Percentiles rank a stretch among this genome's conserved stretches.
These are phyloP conservation scores for Sclerodermus sp. DNA, from an alignment of 2,888 invertebrate genomes.

Conservation along the genomic window DNA sequence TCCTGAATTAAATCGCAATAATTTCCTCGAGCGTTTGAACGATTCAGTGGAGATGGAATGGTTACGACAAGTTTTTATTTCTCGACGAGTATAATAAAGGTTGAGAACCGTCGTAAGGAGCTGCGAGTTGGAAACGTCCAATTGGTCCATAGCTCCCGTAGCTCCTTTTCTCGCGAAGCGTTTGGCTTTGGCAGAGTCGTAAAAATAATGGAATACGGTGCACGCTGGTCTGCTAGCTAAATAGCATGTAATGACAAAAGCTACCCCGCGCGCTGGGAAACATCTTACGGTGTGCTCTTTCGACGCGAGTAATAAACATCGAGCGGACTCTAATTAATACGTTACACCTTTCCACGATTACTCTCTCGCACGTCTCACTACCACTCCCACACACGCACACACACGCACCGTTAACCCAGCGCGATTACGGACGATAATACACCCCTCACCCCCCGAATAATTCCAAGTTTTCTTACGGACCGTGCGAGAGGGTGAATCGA, in stretches of 20 bases:
- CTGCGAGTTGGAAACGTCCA: conserved; percentile 18
- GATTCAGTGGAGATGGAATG: too few relatives aligned
- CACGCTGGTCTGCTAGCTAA: conserved; percentile 45
- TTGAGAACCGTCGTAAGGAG: conserved; percentile 27
- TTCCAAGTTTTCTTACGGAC: too few relatives aligned
- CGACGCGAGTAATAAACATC: conserved; percentile 32
- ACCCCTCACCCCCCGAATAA: too few relatives aligned
- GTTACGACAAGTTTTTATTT: background rate
- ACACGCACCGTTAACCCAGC: too few relatives aligned
- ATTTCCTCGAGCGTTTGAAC: background rate
- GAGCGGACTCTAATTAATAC: conserved; percentile 35
- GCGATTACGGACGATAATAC: too few relatives aligned
- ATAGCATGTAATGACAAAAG: conserved; percentile 49
- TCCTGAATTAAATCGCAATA: background rate
- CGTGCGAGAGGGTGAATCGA: too few relatives aligned
- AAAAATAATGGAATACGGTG: conserved; percentile 51
- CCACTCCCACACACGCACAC: too few relatives aligned
- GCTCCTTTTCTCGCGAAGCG: conserved; percentile 27
- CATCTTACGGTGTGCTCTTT: conserved; percentile 18
- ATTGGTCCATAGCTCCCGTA: conserved; percentile 32
- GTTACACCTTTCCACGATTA: conserved; percentile 2
- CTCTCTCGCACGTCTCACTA: too few relatives aligned
- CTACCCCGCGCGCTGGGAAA: conserved; percentile 23
- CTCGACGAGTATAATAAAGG: conserved; percentile 7
- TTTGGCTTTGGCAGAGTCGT: conserved; percentile 49